phyloP scores from a whole-genome alignment of 2,113 vertebrate species.

The Aptenodytes patagonicus region DNA sequence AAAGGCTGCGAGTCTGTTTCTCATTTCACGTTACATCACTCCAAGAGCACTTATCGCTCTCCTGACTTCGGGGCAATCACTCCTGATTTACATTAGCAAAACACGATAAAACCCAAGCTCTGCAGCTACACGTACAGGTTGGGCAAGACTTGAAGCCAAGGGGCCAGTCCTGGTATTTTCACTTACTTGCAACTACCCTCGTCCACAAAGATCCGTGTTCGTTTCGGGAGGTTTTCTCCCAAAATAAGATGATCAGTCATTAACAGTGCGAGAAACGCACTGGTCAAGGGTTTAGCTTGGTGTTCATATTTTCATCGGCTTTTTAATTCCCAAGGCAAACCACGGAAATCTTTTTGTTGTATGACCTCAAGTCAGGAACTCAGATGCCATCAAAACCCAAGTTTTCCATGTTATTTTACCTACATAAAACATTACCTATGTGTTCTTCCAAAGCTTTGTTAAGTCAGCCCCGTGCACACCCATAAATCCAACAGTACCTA shows the following conservation, averaged over 20 bases:
- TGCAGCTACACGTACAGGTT: rapidly evolving
- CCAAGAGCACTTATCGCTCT: background rate
- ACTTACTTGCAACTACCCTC: background rate
- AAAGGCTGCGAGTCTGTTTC: background rate
- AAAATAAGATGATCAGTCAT: background rate
- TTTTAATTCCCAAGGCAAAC: background rate
- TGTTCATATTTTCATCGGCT: background rate
- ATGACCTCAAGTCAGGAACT: background rate
- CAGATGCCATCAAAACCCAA: background rate
- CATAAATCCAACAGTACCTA: background rate
- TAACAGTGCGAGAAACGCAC: background rate
- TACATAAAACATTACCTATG: background rate
- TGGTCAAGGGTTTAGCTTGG: background rate
- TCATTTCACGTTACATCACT: background rate
- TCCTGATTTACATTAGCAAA: background rate
- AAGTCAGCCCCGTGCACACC: background rate
- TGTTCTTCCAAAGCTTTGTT: background rate
- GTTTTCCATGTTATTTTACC: background rate
- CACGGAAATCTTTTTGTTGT: background rate
- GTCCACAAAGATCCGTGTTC: background rate
- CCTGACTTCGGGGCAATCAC: background rate
- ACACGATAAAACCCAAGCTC: background rate
- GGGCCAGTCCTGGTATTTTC: background rate
- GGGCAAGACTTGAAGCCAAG: background rate
- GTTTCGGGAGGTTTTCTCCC: background rate